Conservation (phyloP, 2,888 invertebrate genomes). For the Nomada hirtipes region DNA sequence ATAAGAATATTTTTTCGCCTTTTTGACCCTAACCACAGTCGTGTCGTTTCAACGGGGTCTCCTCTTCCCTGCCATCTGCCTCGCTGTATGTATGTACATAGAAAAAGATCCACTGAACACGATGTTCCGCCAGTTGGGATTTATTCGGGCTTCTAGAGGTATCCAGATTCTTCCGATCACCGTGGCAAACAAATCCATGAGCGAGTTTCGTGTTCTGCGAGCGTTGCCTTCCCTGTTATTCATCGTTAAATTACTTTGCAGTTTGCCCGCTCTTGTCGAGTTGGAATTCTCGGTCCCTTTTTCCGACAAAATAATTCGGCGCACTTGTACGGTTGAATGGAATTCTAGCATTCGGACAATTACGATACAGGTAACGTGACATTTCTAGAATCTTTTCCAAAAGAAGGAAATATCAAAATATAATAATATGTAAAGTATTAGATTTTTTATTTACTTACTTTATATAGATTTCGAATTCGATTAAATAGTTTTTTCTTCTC, state of each 20-base stretch:
- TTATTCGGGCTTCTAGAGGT: slow-evolving; percentile 47
- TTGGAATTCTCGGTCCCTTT: neutral
- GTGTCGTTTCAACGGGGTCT: slow-evolving; percentile 30
- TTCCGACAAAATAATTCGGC: neutral
- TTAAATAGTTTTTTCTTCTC: too few relatives aligned
- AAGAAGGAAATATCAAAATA: too few relatives aligned
- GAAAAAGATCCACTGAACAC: slow-evolving; percentile 49
- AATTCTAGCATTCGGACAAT: neutral
- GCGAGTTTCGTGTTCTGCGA: slow-evolving; percentile 34
- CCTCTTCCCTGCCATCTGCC: slow-evolving; percentile 12
- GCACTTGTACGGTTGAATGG: too few relatives aligned
- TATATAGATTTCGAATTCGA: too few relatives aligned
- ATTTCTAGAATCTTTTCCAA: too few relatives aligned
- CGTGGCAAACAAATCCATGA: slow-evolving; percentile 41
- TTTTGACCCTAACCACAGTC: slow-evolving; percentile 33
- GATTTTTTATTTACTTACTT: too few relatives aligned
- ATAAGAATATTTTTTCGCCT: slow-evolving; percentile 59
- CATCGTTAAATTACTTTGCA: slow-evolving; percentile 29
- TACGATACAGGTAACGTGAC: neutral
- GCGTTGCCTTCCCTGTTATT: slow-evolving; percentile 29
- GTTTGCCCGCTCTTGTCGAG: neutral
- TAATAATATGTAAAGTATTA: too few relatives aligned
- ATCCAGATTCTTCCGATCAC: slow-evolving; percentile 60
- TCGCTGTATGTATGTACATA: slow-evolving; percentile 11
- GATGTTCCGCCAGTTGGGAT: slow-evolving; percentile 54